Evolutionary conservation across 2,113 vertebrate species (phyloP), one percentile per base, ranked within the genome.

Genomic region (Sapayoa aenigma): DNA sequence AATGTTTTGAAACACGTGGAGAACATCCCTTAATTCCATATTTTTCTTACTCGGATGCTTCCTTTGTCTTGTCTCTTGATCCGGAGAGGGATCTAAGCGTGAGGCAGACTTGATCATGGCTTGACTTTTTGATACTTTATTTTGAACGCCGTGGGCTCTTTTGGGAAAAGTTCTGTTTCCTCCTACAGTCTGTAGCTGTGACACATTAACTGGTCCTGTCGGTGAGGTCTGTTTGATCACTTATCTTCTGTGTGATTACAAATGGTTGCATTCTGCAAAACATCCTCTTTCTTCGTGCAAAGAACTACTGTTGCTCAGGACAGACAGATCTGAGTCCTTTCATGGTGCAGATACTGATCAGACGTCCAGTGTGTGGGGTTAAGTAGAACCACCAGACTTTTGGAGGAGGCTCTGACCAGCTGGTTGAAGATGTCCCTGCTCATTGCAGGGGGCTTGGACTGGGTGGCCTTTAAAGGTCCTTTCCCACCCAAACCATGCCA

Each of bases 201-300:
- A 16, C 83, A 19, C 66, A 93, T 60, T 68, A 75, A 46, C 42
- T 62, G 11, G 65, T 66, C 12, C 60, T 80, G 9, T 89, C 63
- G 74, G 37, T 50, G 67, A 90, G 63, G 56, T 47, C 72, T 9
- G 4, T 96, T 96, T 95, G 85, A 90, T 96, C 75, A 20, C 12
- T 93, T 97, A 91, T 91, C 89, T 95, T 77, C 27, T 55, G 17
- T 62, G 25, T 88, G 93, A 95, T 96, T 80, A 90, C 63, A 81
- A 91, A 49, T 80, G 21, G 16, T 71, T 65, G 17, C 15, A 2
- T 84, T 85, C 23, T 78, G 66, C 66, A 85, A 87, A 84, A 66
- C 84, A 87, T 82, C 62, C 71, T 91, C 52, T 90, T 95, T 71
- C n/a, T 55, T 87, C 23, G 44, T 71, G 49, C 17, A 62, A 92